Conservation (phyloP, 1,140 invertebrate species). For the Papilio polytes region DNA sequence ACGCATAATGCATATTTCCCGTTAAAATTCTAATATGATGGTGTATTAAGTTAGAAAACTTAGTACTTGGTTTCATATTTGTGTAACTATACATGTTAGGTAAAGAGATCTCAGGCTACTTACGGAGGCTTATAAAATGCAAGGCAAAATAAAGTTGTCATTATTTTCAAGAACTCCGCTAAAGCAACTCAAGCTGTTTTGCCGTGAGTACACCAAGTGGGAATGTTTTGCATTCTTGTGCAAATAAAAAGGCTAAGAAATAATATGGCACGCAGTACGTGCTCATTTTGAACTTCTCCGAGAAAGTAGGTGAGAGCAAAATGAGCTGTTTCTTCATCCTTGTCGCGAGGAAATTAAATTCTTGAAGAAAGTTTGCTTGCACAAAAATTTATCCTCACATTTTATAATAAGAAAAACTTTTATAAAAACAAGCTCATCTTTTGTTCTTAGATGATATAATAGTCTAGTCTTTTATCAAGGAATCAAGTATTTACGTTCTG, state of each 20-base stretch:
- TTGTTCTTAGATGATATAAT: background rate
- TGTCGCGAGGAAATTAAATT: conserved; percentile 31
- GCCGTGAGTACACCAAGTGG: conserved; percentile 1
- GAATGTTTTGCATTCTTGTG: conserved; percentile 20
- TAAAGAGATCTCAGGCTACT: background rate
- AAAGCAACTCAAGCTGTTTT: conserved; percentile 13
- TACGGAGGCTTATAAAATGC: background rate
- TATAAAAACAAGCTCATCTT: background rate
- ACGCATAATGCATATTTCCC: background rate
- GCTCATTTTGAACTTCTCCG: conserved; percentile 18
- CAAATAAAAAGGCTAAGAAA: conserved; percentile 17
- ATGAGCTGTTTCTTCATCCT: conserved; percentile 21
- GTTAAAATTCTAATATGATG: background rate
- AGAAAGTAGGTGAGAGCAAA: conserved; percentile 32
- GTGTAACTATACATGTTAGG: background rate
- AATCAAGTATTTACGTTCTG: background rate
- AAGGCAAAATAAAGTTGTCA: background rate
- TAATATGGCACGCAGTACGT: conserved; percentile 18
- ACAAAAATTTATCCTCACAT: conserved; percentile 6
- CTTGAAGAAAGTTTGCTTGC: conserved; percentile 17
- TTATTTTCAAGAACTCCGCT: background rate
- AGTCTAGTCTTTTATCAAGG: background rate
- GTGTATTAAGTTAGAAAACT: background rate
- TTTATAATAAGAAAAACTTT: background rate
- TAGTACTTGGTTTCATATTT: background rate